Evolutionary conservation across 2,797 vertebrate genomes (phyloP).

Genomic region (Cetoscarus ocellatus): DNA sequence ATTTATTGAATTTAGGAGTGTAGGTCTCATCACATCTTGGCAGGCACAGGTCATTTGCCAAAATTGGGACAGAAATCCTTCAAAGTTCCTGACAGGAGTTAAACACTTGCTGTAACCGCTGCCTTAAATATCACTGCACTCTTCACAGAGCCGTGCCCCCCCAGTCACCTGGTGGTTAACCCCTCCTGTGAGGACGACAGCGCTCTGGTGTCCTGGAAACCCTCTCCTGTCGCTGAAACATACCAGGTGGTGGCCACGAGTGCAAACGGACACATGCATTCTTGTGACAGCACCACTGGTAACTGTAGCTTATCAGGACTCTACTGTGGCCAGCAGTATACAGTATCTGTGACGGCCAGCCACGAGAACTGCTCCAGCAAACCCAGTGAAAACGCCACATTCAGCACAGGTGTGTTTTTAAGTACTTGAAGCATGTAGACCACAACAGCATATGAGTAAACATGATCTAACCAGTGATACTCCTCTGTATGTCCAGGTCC

Average conservation of each 20-base stretch:
- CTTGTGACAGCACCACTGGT: conserved; percentile 56
- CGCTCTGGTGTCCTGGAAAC: conserved; percentile 74
- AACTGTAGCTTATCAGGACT: conserved; percentile 74
- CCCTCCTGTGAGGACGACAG: conserved; percentile 56
- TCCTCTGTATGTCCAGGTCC: conserved; percentile 66
- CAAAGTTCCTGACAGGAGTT: neutral
- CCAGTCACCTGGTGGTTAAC: conserved; percentile 45
- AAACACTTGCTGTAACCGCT: neutral
- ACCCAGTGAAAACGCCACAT: conserved; percentile 58
- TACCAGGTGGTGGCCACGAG: conserved; percentile 63
- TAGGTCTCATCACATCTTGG: no score
- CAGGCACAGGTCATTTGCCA: no score
- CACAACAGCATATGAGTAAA: neutral
- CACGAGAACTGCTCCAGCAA: conserved; percentile 78
- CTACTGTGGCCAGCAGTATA: conserved; percentile 69
- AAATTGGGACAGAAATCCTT: no score
- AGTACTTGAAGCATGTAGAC: neutral
- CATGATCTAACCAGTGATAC: neutral
- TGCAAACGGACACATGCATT: conserved; percentile 48
- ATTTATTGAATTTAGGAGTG: no score
- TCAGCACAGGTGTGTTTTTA: conserved; percentile 69
- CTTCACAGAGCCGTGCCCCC: conserved; percentile 76
- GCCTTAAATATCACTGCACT: neutral
- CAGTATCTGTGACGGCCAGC: conserved; percentile 63
- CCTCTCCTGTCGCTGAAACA: conserved; percentile 68